Conservation (phyloP, 1,140 invertebrate genomes). For the Orius laevigatus region DNA sequence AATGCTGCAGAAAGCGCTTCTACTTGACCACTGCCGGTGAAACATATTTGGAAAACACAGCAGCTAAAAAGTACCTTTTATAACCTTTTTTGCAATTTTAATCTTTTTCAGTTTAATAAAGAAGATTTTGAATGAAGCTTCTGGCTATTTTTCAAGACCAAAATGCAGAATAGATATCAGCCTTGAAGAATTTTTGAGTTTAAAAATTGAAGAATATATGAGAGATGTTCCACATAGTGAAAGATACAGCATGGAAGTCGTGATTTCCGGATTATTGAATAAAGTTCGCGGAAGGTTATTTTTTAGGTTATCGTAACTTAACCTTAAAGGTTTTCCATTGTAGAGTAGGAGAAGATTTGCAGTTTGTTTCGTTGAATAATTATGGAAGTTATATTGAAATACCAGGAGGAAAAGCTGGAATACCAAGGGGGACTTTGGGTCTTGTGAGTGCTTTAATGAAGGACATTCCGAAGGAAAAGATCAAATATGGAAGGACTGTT, state of each 20-base stretch:
- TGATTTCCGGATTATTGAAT: slow-evolving; percentile 33
- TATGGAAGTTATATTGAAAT: slow-evolving; percentile 19
- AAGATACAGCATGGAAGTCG: too few species aligned
- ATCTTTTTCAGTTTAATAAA: slow-evolving; percentile 46
- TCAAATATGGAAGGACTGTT: slow-evolving; percentile 8
- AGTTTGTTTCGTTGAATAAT: not conserved
- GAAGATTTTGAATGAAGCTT: slow-evolving; percentile 35
- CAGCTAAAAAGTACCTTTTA: slow-evolving; percentile 28
- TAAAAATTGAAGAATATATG: too few species aligned
- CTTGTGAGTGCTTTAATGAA: slow-evolving; percentile 1
- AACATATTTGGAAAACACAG: not conserved
- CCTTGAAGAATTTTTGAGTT: too few species aligned
- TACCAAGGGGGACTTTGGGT: slow-evolving; percentile 14
- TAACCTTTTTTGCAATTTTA: slow-evolving; percentile 46
- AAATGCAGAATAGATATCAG: too few species aligned
- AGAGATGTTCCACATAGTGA: too few species aligned
- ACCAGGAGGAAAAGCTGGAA: slow-evolving; percentile 14
- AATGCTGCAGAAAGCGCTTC: slow-evolving; percentile 26
- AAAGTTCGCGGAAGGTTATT: not conserved
- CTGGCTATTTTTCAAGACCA: too few species aligned
- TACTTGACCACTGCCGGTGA: slow-evolving; percentile 10
- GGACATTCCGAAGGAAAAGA: slow-evolving; percentile 3
- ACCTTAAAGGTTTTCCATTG: slow-evolving; percentile 14
- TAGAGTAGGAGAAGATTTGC: slow-evolving; percentile 8
- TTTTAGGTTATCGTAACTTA: slow-evolving; percentile 6